Evolutionary conservation across 1,140 invertebrate species (phyloP), one percentile per base, ranked within the genome.

Genomic region (Temnothorax curvispinosus): DNA sequence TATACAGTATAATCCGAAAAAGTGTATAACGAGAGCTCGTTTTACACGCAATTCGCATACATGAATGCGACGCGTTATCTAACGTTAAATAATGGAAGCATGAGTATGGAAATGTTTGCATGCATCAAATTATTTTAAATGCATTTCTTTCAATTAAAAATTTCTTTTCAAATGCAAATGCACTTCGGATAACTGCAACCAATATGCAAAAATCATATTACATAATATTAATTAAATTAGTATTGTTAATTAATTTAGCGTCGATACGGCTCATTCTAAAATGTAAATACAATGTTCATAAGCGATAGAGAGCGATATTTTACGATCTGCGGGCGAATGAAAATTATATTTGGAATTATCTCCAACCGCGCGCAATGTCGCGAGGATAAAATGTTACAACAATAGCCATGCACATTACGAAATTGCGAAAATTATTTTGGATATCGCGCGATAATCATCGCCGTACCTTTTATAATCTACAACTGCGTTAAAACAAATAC

Each of bases 311-410:
- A 32, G 41, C 54, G 54, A 84, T 84, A 75, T 84, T 84, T 72
- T 75, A 84, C 32, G 80, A 74, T 84, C 80, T 62, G 69, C 44
- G 80, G 41, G 80, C 41, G 80, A 60, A 84, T 62, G 80, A 35
- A 74, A 84, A 84, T 84, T 74, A 84, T 84, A 84, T 84, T 84
- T 75, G 80, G 6, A 84, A 84, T 84, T 84, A 84, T 84, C 69
- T 84, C 54, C 80, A 60, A 44, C 27, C 32, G 44, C 69, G 80
- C 69, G 56, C 80, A 84, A 84, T 72, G 69, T 82, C 80, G 80
- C 69, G 69, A 38, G 54, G 58, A 84, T 84, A 75, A 84, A 75
- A 75, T 75, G 80, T 75, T 84, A 21, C 41, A 84, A 75, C 80
- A 74, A 84, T 84, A 62, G 69, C 52, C 4, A 13, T 32, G 69